Evolutionary conservation across 2,113 vertebrate species (phyloP), one percentile per base, ranked within the genome.

Genomic region (Dendrocopos noguchii): DNA sequence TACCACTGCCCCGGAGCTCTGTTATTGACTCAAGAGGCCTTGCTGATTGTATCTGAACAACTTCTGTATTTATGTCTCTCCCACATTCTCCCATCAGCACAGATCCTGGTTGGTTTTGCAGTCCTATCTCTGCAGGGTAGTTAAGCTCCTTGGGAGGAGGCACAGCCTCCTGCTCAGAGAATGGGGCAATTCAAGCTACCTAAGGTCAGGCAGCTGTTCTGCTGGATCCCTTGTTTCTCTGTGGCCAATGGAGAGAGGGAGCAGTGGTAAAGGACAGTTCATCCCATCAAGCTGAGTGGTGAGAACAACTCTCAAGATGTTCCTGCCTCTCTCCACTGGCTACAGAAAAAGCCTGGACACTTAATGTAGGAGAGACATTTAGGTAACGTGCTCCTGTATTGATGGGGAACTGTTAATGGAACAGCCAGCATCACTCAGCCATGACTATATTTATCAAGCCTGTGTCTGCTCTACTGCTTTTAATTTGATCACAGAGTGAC

Each of bases 41-140:
- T 68, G 28, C 71, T 84, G 66, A 15, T 80, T 89, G 8, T 76
- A 84, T 65, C 84, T 84, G 53, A 87, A 53, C 31, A 87, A 53
- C 31, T 84, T 81, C 63, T 60, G 87, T 15, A 1, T 68, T 73
- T 72, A 14, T n/a, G 7, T 83, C 25, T 65, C n/a, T 53, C 72
- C 67, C 50, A 19, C 25, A 3, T 66, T 80, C 47, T 81, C 44
- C 57, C 71, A 3, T 5, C 9, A 10, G 14, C 66, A 33, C 1
- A 2, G 53, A 33, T 84, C 47, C 66, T 65, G 68, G 25, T 64
- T 90, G 83, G 76, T 22, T 84, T 46, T 84, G 87, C 53, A 67
- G 61, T 57, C 36, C 21, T 0, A 0, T 44, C n/a, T 46, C 77
- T 61, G 44, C 64, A 44, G 33, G 1, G 0, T 2, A 28, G 18